A percentile compares a stretch with the other conserved stretches of the same genome.
Conservation (phyloP, 2,888 invertebrate genomes). For the Drosophila tripunctata region DNA sequence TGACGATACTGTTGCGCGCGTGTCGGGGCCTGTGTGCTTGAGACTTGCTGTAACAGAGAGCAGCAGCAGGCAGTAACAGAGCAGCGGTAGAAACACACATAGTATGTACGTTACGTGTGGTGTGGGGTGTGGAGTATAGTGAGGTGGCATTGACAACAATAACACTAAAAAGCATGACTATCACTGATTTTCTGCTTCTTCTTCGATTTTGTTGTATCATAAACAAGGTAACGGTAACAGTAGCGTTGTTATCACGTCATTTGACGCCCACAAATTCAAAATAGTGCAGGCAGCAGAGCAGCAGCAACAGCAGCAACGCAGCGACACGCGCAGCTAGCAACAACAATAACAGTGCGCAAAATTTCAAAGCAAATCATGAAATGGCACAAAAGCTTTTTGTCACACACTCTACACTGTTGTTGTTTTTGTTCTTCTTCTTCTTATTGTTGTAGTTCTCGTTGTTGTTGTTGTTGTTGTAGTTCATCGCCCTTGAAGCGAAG, state of each 20-base stretch:
- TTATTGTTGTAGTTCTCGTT: conserved; percentile 57
- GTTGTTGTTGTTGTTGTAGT: conserved; percentile 56
- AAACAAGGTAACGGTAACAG: conserved; percentile 38
- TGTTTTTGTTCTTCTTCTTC: conserved; percentile 34
- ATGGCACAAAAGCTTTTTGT: conserved; percentile 47
- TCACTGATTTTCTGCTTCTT: conserved; percentile 62
- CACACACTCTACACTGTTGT: conserved; percentile 50
- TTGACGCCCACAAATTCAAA: conserved; percentile 58
- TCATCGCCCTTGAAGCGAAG: conserved; percentile 74
- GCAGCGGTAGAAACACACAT: conserved; percentile 39
- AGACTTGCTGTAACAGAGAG: conserved; percentile 49
- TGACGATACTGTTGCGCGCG: conserved; percentile 57
- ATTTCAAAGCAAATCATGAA: conserved; percentile 40
- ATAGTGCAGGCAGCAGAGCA: conserved; percentile 27
- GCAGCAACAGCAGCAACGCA: conserved; percentile 12
- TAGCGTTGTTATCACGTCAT: conserved; percentile 47
- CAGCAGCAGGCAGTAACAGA: conserved; percentile 18
- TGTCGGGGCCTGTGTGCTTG: conserved; percentile 66
- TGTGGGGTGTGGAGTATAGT: no score
- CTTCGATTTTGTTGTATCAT: conserved; percentile 37
- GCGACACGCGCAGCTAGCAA: no score
- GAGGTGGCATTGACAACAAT: conserved; percentile 50
- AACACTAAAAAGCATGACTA: conserved; percentile 31
- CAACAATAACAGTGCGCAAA: conserved; percentile 16
- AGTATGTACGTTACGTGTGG: conserved; percentile 53